Evolutionary conservation across 2,888 invertebrate genomes (phyloP).

Genomic region (Petrolisthes cinctipes): DNA sequence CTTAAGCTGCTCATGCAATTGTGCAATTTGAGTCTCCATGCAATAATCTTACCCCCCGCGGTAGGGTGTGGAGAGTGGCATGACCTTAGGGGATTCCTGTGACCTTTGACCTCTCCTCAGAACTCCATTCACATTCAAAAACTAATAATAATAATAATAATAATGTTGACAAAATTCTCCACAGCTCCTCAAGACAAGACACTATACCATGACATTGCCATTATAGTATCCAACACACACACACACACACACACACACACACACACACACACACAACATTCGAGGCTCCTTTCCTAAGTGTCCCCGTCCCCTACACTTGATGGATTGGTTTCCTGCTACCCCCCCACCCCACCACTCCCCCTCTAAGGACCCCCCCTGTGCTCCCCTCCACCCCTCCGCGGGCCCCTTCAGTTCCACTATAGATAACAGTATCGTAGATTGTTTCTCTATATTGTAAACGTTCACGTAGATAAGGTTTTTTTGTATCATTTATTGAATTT

Average conservation of each 20-base stretch:
- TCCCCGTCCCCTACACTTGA: background rate
- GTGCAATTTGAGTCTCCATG: slow-evolving; percentile 45
- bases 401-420: slow-evolving; percentile 23
- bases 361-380: background rate
- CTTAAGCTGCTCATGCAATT: slow-evolving; percentile 39
- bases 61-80: slow-evolving; percentile 34
- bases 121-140: no score
- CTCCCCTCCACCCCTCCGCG: background rate
- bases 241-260: no score
- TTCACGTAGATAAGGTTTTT: slow-evolving; percentile 47
- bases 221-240: no score
- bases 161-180: no score
- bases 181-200: no score
- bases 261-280: no score
- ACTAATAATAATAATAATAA: no score
- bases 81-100: background rate
- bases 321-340: background rate
- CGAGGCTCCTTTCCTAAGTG: no score
- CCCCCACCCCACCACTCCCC: slow-evolving; percentile 5
- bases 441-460: slow-evolving; percentile 30
- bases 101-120: no score
- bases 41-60: slow-evolving; percentile 44
- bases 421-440: slow-evolving; percentile 11
- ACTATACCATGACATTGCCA: no score
- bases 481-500: slow-evolving; percentile 24